A percentile compares a stretch with the other conserved stretches of the same genome.
Evolutionary conservation across 2,797 vertebrate species (phyloP).

Genomic region (Takifugu ocellatus): DNA sequence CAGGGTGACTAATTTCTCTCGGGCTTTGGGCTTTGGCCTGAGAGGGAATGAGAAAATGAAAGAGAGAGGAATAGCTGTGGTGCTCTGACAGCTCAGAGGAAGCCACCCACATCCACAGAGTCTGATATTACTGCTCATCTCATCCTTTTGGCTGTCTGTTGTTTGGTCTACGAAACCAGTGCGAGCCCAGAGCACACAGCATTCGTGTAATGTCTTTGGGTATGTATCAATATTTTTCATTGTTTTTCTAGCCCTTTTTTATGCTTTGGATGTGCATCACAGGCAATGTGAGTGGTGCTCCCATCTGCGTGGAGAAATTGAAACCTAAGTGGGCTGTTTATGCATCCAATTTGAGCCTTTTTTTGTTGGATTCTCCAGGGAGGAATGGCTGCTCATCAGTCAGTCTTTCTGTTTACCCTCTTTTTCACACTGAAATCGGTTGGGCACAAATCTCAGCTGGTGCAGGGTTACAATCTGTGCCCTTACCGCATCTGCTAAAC

Average conservation of each 20-base stretch:
- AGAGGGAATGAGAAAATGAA: constrained; percentile 64
- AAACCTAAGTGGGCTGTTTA: constrained; percentile 59
- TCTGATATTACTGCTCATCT: constrained; percentile 52
- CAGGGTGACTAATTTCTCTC: constrained; percentile 76
- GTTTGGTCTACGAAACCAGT: constrained; percentile 34
- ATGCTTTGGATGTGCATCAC: constrained; percentile 50
- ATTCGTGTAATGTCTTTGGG: constrained; percentile 24
- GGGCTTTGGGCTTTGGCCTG: constrained; percentile 67
- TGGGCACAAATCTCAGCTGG: constrained; percentile 50
- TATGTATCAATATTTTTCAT: constrained; percentile 46
- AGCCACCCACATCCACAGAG: constrained; percentile 51
- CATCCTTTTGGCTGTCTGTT: constrained; percentile 34
- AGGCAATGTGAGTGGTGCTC: constrained; percentile 35
- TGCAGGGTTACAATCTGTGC: constrained; percentile 35
- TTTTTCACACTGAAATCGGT: constrained; percentile 41
- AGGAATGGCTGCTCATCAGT: constrained; percentile 64
- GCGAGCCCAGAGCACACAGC: constrained; percentile 34
- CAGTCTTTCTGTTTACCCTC: constrained; percentile 48
- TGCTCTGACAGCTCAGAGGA: constrained; percentile 54
- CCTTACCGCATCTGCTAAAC: too few relatives aligned
- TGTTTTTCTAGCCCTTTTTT: constrained; percentile 46
- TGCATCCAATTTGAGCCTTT: constrained; percentile 57
- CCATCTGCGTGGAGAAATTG: constrained; percentile 54
- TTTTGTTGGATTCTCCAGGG: constrained; percentile 48
- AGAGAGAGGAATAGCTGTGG: constrained; percentile 45